phyloP scores from a whole-genome alignment of 1,140 invertebrate genomes.

The Eupristina koningsbergeri region DNA sequence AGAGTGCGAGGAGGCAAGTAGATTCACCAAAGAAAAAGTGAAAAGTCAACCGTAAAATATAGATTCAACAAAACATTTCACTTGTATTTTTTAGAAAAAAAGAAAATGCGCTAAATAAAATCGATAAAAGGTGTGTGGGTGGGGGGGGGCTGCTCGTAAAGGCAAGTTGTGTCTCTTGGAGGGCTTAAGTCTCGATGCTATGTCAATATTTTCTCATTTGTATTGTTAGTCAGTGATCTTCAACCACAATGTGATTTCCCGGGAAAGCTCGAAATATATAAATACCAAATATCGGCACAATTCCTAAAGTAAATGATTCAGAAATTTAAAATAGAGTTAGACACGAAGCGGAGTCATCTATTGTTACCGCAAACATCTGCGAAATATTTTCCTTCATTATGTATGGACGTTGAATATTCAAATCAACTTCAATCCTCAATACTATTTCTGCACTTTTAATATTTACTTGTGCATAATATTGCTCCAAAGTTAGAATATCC shows the following conservation, averaged over 20 bases:
- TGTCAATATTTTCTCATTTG: conserved; percentile 58
- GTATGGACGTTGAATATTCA: conserved; percentile 32
- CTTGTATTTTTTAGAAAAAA: conserved; percentile 41
- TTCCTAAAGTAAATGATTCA: conserved; percentile 33
- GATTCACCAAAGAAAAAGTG: background rate
- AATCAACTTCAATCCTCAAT: background rate
- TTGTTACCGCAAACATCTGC: too few species aligned
- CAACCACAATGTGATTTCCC: conserved; percentile 40
- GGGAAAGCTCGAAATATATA: conserved; percentile 37
- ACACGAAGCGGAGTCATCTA: background rate
- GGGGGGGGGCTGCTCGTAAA: too few species aligned
- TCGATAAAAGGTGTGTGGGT: background rate
- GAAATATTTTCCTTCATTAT: conserved; percentile 19
- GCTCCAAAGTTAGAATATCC: too few species aligned
- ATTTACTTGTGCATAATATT: background rate
- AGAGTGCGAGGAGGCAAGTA: conserved; percentile 5
- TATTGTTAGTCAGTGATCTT: conserved; percentile 50
- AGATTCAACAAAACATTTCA: conserved; percentile 2
- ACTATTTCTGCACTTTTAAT: background rate
- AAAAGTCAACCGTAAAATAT: conserved; percentile 29
- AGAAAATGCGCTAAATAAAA: background rate
- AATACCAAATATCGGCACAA: conserved; percentile 8
- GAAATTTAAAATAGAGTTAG: conserved; percentile 20
- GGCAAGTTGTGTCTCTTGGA: background rate
- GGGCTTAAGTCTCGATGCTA: conserved; percentile 43